phyloP scores from a whole-genome alignment of 2,797 vertebrate genomes.

The Oophaga sylvatica region DNA sequence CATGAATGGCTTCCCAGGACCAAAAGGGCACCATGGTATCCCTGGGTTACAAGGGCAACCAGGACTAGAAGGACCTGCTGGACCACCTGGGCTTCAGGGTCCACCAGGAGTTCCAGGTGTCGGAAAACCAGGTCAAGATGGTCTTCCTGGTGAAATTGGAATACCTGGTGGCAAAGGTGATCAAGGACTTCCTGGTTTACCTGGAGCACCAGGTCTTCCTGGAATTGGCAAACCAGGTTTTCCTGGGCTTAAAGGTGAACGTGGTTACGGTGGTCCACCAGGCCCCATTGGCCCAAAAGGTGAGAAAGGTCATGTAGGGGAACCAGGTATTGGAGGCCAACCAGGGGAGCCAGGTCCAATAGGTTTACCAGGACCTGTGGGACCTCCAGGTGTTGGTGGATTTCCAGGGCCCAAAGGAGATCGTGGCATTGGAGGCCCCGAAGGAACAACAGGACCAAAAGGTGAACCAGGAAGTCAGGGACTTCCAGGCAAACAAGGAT shows the following conservation, averaged over 20 bases:
- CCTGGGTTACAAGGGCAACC: conserved; percentile 84
- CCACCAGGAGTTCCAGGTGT: conserved; percentile 83
- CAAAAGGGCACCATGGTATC: conserved; percentile 85
- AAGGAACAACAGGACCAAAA: conserved; percentile 83
- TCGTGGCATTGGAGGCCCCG: conserved; percentile 78
- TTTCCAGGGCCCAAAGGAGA: conserved; percentile 92
- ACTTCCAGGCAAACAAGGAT: conserved; percentile 86
- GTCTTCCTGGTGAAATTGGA: conserved; percentile 87
- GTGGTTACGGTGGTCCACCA: conserved; percentile 82
- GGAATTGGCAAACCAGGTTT: conserved; percentile 92
- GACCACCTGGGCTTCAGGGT: conserved; percentile 85
- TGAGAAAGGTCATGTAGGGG: conserved; percentile 86
- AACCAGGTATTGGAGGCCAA: conserved; percentile 83
- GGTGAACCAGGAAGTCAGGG: conserved; percentile 87
- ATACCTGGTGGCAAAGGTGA: conserved; percentile 88
- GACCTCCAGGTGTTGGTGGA: conserved; percentile 84
- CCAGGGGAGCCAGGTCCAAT: conserved; percentile 86
- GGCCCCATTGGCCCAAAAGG: conserved; percentile 86
- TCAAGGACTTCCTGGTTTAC: conserved; percentile 84
- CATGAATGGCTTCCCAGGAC: conserved; percentile 87
- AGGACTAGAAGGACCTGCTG: conserved; percentile 80
- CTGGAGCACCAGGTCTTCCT: conserved; percentile 85
- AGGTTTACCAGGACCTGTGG: conserved; percentile 86
- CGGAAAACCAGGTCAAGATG: conserved; percentile 89
- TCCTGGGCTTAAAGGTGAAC: conserved; percentile 90